Conservation (phyloP, 2,113 vertebrate species). For the Muntiacus reevesi region DNA sequence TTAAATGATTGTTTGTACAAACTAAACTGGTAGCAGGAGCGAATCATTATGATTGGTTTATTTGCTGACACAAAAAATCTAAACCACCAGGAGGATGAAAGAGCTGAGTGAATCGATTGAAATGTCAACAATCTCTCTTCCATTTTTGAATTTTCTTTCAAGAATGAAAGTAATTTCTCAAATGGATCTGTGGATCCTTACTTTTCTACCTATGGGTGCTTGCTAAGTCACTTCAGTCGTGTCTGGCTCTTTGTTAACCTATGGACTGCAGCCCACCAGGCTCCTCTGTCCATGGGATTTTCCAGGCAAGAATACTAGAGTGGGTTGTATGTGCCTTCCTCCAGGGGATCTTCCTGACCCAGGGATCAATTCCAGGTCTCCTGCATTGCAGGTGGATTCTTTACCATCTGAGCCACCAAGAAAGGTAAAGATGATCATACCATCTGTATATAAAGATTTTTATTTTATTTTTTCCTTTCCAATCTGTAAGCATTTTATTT, state of each 20-base stretch:
- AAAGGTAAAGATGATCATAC: neutral
- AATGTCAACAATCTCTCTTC: conserved; percentile 11
- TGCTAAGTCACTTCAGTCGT: neutral
- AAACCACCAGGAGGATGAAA: neutral
- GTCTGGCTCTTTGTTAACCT: neutral
- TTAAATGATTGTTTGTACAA: conserved; percentile 48
- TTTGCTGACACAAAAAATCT: conserved; percentile 10
- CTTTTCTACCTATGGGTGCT: neutral
- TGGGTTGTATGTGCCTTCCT: neutral
- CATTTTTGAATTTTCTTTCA: neutral
- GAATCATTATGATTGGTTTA: conserved; percentile 46
- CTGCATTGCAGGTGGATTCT: neutral
- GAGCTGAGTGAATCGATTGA: neutral
- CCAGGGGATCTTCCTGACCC: neutral
- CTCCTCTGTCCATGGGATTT: neutral
- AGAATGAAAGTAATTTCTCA: neutral
- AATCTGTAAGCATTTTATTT: neutral
- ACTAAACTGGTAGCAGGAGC: conserved; percentile 4
- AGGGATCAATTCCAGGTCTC: neutral
- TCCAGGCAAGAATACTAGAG: neutral
- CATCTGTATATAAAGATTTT: neutral
- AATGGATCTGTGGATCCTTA: neutral
- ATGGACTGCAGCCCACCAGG: neutral
- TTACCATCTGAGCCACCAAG: neutral
- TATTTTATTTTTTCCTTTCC: neutral